Conservation (phyloP, 2,113 vertebrate species). For the Phoxinus phoxinus region DNA sequence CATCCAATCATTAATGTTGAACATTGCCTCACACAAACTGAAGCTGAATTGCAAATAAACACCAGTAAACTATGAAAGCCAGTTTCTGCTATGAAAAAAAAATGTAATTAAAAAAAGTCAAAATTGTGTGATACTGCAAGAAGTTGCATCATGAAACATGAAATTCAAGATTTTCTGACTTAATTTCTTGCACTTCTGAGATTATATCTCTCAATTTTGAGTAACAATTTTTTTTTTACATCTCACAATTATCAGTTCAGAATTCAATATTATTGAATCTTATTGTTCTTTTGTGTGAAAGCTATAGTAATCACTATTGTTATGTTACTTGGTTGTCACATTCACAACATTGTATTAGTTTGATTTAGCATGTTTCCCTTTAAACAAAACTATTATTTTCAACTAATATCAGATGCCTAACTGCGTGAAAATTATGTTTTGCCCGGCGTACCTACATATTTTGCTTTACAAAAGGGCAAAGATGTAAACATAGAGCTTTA, state of each 20-base stretch:
- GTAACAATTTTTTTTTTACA: too few species aligned
- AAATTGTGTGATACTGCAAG: not conserved
- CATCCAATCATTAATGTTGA: not conserved
- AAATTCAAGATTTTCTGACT: too few species aligned
- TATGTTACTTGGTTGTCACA: not conserved
- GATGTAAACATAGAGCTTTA: not conserved
- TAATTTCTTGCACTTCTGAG: too few species aligned
- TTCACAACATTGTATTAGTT: not conserved
- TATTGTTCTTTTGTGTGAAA: not conserved
- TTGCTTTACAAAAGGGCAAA: not conserved
- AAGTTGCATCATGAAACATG: too few species aligned
- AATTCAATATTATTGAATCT: too few species aligned
- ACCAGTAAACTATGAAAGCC: not conserved
- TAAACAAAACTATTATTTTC: not conserved
- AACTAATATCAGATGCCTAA: not conserved
- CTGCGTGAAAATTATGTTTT: not conserved
- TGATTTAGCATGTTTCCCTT: not conserved
- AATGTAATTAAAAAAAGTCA: not conserved
- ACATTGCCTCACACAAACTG: not conserved
- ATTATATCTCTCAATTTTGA: too few species aligned
- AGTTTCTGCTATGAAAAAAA: not conserved
- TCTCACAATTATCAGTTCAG: too few species aligned
- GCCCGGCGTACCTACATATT: not conserved
- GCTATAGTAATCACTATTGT: not conserved
- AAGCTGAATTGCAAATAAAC: not conserved